Evolutionary conservation across 2,888 invertebrate genomes (phyloP).

Genomic region (Carpatolechia fugitivella): DNA sequence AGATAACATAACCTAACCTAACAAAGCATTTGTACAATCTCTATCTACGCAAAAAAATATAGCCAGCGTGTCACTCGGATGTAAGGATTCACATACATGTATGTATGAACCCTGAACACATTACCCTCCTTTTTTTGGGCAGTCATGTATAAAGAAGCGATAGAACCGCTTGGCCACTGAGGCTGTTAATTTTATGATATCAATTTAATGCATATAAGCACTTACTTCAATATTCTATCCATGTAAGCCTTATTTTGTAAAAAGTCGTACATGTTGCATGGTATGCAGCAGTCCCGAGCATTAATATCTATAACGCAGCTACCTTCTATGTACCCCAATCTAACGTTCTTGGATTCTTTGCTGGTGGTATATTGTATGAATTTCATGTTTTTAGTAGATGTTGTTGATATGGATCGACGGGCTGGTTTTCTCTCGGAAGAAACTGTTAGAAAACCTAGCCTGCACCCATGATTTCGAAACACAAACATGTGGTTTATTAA

Average conservation of each 20-base stretch:
- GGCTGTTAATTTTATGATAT: too few relatives aligned
- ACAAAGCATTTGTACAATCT: too few relatives aligned
- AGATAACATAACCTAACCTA: too few relatives aligned
- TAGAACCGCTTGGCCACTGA: too few relatives aligned
- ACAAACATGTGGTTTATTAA: not conserved
- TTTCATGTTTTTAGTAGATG: not conserved
- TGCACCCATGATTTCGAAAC: not conserved
- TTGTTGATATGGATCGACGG: not conserved
- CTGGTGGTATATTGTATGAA: not conserved
- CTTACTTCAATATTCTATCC: not conserved
- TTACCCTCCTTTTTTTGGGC: too few relatives aligned
- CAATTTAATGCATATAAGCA: too few relatives aligned
- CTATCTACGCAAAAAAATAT: too few relatives aligned
- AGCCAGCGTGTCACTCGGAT: too few relatives aligned
- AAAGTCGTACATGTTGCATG: constrained; percentile 53
- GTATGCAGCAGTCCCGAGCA: constrained; percentile 65
- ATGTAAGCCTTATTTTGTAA: not conserved
- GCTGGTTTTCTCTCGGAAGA: too few relatives aligned
- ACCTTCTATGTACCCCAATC: constrained; percentile 39
- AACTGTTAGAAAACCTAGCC: not conserved
- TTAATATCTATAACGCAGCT: constrained; percentile 82
- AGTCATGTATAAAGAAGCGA: too few relatives aligned
- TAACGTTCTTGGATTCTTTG: not conserved
- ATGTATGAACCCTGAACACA: too few relatives aligned
- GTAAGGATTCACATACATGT: too few relatives aligned